Percentiles rank a stretch among this genome's conserved stretches.
These are phyloP conservation scores for Porites cylindrica DNA, from an alignment of 92 coral and sea anemone species.

Conservation along the genomic window DNA sequence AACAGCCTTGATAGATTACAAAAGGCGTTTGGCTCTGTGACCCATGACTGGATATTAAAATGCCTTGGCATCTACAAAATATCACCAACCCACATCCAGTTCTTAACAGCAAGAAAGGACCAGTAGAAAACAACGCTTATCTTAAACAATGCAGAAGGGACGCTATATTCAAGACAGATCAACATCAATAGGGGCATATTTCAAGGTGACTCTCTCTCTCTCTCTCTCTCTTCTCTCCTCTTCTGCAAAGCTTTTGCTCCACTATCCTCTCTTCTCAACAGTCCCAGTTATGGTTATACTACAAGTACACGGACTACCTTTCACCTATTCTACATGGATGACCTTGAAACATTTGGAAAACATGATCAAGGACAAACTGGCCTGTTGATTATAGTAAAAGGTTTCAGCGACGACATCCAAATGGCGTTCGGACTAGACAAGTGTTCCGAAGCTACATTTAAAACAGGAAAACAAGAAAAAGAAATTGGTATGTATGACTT, in stretches of 20 bases:
- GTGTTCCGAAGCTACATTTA: slow-evolving; percentile 27
- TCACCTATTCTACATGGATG: slow-evolving; percentile 18
- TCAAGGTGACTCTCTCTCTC: no score
- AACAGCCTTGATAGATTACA: no score
- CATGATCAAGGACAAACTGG: slow-evolving; percentile 14
- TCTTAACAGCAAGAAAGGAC: no score
- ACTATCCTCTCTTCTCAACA: slow-evolving; percentile 17
- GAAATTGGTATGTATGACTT: no score
- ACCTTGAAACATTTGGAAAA: background rate
- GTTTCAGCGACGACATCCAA: slow-evolving; percentile 48
- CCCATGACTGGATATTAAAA: no score
- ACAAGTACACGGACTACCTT: background rate
- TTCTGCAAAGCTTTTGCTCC: slow-evolving; percentile 28
- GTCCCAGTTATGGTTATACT: slow-evolving; percentile 1
- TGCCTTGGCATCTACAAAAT: no score
- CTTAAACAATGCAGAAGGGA: no score
- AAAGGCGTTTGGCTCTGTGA: no score
- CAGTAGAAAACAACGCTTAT: no score
- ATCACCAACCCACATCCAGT: no score
- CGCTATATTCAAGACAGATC: no score
- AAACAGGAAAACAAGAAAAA: background rate
- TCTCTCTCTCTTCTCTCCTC: slow-evolving; percentile 9
- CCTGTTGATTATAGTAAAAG: slow-evolving; percentile 3
- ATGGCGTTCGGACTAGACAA: slow-evolving; percentile 60
- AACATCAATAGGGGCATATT: no score